Percentiles rank a stretch among this genome's conserved stretches.
Conservation (phyloP, 1,140 invertebrate genomes). For the Meloidogyne exigua region DNA sequence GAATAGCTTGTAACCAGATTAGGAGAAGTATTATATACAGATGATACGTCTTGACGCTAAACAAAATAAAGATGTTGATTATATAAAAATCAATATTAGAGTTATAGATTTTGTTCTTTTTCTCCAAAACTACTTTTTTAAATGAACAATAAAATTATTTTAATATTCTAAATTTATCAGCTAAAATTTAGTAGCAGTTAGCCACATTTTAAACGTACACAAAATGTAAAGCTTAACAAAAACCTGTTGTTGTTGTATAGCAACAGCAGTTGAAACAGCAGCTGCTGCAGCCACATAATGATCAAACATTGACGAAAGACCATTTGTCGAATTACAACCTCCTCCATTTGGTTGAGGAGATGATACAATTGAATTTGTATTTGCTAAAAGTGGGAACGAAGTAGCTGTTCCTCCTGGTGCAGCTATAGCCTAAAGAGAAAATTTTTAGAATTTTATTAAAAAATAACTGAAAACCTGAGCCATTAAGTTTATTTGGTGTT, state of each 20-base stretch:
- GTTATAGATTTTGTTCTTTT: too few species aligned
- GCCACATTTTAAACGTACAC: too few species aligned
- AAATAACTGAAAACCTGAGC: conserved; percentile 11
- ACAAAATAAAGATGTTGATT: too few species aligned
- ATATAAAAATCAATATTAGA: too few species aligned
- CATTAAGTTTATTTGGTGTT: conserved; percentile 23
- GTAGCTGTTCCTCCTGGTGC: background rate
- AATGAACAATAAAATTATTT: too few species aligned
- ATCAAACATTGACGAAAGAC: conserved; percentile 16
- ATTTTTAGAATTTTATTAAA: background rate
- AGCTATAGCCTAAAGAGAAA: conserved; percentile 13
- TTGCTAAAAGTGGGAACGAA: conserved; percentile 10
- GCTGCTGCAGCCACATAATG: conserved; percentile 20
- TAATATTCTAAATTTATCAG: too few species aligned
- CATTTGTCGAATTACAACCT: conserved; percentile 9
- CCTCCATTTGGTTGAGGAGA: background rate
- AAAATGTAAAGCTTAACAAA: conserved; percentile 1
- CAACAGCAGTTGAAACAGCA: conserved; percentile 9
- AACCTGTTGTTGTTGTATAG: conserved; percentile 22
- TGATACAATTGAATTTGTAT: conserved; percentile 3
- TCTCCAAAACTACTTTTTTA: too few species aligned
- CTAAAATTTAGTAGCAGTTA: too few species aligned
- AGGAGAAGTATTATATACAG: background rate
- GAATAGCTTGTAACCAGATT: background rate
- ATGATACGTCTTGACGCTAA: background rate